Percentiles rank a stretch among this genome's conserved stretches.
Conservation (phyloP, 2,888 invertebrate genomes). For the Carabus problematicus region DNA sequence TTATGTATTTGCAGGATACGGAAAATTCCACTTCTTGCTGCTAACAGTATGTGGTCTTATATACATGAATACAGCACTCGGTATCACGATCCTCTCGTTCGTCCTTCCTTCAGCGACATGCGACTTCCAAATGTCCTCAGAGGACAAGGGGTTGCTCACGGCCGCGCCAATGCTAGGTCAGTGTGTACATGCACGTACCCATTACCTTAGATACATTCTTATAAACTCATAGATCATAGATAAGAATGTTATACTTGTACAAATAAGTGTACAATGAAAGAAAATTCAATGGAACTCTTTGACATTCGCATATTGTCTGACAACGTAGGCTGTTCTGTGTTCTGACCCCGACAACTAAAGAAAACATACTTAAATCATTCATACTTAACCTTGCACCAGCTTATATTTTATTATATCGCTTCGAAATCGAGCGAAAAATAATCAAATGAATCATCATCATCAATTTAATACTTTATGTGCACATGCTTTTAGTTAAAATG, state of each 20-base stretch:
- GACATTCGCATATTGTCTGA: constrained; percentile 5
- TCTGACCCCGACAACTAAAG: too few species aligned
- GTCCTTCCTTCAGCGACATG: constrained; percentile 84
- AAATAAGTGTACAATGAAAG: not conserved
- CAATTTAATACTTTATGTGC: too few species aligned
- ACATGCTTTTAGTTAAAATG: too few species aligned
- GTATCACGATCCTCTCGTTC: constrained; percentile 81
- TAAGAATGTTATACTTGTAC: constrained; percentile 9
- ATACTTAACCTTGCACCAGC: not conserved
- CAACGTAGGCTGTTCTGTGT: too few species aligned
- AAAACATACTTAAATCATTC: too few species aligned
- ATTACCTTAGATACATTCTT: constrained; percentile 4
- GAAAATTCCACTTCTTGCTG: constrained; percentile 80
- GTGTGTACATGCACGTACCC: constrained; percentile 43
- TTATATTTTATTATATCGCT: constrained; percentile 1
- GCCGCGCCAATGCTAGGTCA: constrained; percentile 80
- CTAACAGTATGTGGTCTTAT: constrained; percentile 80
- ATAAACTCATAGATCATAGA: not conserved
- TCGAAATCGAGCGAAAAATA: not conserved
- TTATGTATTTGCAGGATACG: constrained; percentile 68
- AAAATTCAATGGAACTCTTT: constrained; percentile 2
- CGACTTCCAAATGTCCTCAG: constrained; percentile 80
- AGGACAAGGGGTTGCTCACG: constrained; percentile 79
- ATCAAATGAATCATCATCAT: too few species aligned
- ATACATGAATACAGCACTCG: constrained; percentile 83